A percentile compares a stretch with the other conserved stretches of the same genome.
Evolutionary conservation across 2,797 vertebrate species (phyloP).

Genomic region (Phoxinus dragarum): DNA sequence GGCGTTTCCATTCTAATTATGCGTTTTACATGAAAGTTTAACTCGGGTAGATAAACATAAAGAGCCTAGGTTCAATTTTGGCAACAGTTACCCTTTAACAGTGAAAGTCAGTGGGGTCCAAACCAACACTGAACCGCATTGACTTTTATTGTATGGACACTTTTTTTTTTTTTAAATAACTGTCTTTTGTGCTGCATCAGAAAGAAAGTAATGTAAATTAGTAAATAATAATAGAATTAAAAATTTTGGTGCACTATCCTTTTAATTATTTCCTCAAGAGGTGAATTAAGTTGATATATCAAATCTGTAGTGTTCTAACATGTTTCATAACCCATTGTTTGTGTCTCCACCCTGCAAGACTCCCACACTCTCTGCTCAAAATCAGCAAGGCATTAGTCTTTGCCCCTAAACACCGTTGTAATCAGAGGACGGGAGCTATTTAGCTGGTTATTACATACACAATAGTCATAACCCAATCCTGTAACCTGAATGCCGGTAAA

Average conservation of each 20-base stretch:
- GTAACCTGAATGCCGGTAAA: conserved; percentile 54
- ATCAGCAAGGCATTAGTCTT: conserved; percentile 56
- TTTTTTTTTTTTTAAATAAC: not conserved
- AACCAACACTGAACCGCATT: not conserved
- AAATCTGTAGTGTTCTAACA: conserved; percentile 10
- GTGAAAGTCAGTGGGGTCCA: not conserved
- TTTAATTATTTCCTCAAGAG: conserved; percentile 17
- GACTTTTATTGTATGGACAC: not conserved
- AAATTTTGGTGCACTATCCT: not conserved
- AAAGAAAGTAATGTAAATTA: not conserved
- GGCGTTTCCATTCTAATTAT: no score
- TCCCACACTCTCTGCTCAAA: conserved; percentile 45
- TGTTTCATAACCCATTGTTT: conserved; percentile 48
- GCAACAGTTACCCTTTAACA: no score
- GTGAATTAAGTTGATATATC: conserved; percentile 10
- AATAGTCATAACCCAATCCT: conserved; percentile 60
- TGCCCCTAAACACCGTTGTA: conserved; percentile 57
- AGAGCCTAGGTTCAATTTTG: no score
- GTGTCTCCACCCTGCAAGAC: conserved; percentile 42
- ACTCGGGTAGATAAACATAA: no score
- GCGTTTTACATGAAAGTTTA: no score
- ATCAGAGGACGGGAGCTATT: conserved; percentile 61
- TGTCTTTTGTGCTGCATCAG: not conserved
- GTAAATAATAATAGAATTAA: not conserved
- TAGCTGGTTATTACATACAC: conserved; percentile 58